Base-by-base conservation (phyloP, 2,113 vertebrate genomes). In the Geothlypis trichas region DNA sequence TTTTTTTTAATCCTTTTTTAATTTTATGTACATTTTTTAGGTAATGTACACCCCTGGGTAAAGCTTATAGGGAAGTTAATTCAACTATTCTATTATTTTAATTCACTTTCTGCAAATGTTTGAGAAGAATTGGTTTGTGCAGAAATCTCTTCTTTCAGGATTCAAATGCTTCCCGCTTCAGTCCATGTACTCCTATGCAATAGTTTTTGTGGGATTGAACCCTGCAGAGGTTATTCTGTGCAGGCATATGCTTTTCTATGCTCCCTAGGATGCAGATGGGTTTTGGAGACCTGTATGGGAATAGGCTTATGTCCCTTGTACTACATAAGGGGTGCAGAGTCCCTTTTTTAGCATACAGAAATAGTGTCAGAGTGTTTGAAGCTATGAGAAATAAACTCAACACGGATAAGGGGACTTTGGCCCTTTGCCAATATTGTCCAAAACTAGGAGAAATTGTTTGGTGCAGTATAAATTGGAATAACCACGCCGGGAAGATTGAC, bases 351-450 rank as follows among this genome's bases (percentile, higher is more conserved):
- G 11, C 33, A 44, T 46, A 37, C 4, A 20, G 10, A 67, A 59
- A 24, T 49, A 24, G 47, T 20, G 54, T 23, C 33, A 28, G 3
- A 28, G 31, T 24, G 59, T 33, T 52, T 44, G 59, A 66, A 81
- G 28, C 0, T 0, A 26, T 49, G n/a, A 71, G 9, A 57, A 72
- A 41, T 15, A 65, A 65, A 46, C 10, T 9, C 27, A 27, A 15
- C 72, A 31, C 9, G 20, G 26, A 51, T 35, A 42, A 85, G 20
- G 20, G 13, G 46, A 52, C 0, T 58, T 57, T 57, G 20, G 0
- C 11, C 28, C 23, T 74, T 39, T 37, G 13, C 16, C 39, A 55
- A 3, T n/a, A 23, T 17, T 24, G 19, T n/a, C 6, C 23, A 67
- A n/a, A 67, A 26, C 19, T 17, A 39, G 52, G 33, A 75, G 19